phyloP scores from a whole-genome alignment of 2,888 invertebrate species.

The Cactoblastis cactorum region DNA sequence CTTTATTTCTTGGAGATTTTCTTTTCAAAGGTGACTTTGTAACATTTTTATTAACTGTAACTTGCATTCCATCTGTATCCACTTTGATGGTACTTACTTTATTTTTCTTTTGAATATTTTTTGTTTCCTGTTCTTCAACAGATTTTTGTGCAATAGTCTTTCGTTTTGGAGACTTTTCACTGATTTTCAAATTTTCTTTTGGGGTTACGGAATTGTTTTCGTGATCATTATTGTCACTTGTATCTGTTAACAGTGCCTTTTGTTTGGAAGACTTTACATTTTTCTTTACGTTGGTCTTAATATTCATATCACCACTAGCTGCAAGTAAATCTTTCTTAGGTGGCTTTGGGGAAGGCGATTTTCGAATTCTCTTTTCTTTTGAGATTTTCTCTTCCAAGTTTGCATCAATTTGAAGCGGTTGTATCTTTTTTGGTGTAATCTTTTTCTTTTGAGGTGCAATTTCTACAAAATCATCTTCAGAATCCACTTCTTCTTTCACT shows the following conservation, averaged over 20 bases:
- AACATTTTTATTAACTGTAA: slow-evolving; percentile 11
- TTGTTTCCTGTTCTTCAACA: slow-evolving; percentile 18
- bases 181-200: slow-evolving; percentile 14
- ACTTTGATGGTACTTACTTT: slow-evolving; percentile 8
- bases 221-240: slow-evolving; percentile 12
- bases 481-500: slow-evolving; percentile 18
- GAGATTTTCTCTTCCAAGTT: neutral
- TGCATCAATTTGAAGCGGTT: neutral
- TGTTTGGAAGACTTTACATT: neutral
- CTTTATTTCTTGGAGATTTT: slow-evolving; percentile 33
- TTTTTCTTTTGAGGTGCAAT: slow-evolving; percentile 26
- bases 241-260: slow-evolving; percentile 6
- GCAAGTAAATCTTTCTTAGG: neutral
- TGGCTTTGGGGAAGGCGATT: neutral
- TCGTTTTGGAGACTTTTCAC: neutral
- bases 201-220: slow-evolving; percentile 18
- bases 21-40: slow-evolving; percentile 29
- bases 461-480: slow-evolving; percentile 13
- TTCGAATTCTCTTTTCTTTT: neutral
- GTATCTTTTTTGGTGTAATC: slow-evolving; percentile 30
- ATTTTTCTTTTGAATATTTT: slow-evolving; percentile 23
- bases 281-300: no score
- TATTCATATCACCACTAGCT: neutral
- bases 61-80: slow-evolving; percentile 18
- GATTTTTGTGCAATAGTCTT: neutral